Conservation (phyloP, 2,797 vertebrate genomes). For the Onychomys leucogaster region DNA sequence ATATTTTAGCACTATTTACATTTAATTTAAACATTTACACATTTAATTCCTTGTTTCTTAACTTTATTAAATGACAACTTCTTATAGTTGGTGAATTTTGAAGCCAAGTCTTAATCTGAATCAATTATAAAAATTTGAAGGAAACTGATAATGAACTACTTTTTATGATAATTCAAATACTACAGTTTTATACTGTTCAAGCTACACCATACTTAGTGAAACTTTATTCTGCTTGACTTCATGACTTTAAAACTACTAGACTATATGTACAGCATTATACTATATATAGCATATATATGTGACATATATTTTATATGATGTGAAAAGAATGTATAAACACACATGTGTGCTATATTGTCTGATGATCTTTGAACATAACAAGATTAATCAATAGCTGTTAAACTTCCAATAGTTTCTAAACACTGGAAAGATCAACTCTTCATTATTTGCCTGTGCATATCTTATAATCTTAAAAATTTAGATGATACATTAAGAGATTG, state of each 20-base stretch:
- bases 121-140: neutral
- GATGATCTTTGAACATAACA: neutral
- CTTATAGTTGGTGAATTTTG: neutral
- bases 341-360: neutral
- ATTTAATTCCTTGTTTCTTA: neutral
- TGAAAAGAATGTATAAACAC: neutral
- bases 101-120: neutral
- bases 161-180: neutral
- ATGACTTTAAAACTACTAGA: neutral
- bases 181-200: neutral
- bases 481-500: neutral
- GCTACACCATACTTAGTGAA: neutral
- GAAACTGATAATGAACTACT: neutral
- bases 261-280: neutral
- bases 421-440: neutral
- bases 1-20: neutral
- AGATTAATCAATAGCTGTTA: neutral
- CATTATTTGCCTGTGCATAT: neutral
- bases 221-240: neutral
- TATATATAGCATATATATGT: neutral
- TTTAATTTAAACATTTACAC: neutral
- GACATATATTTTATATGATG: neutral
- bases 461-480: neutral
- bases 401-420: neutral
- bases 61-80: neutral